Percentiles rank a stretch among this genome's conserved stretches.
phyloP scores from a whole-genome alignment of 2,113 vertebrate species.

The Anser brachyrhynchus region DNA sequence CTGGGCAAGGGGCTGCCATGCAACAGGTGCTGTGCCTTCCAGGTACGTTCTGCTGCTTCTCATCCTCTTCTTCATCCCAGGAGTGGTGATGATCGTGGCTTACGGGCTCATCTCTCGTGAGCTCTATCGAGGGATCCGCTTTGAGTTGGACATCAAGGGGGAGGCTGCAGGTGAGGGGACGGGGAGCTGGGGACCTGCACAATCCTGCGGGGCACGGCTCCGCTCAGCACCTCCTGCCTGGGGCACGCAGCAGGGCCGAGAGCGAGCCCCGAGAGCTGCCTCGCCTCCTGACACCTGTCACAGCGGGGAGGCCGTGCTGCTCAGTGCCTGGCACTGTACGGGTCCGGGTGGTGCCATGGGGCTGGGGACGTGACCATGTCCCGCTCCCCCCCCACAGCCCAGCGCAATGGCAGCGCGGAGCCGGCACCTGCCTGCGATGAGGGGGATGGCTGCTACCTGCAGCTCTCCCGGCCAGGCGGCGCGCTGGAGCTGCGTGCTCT shows the following conservation, averaged over 20 bases:
- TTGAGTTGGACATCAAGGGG: conserved; percentile 67
- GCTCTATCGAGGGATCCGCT: conserved; percentile 79
- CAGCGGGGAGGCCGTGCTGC: neutral
- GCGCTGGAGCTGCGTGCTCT: conserved; percentile 87
- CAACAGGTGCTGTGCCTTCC: fast-evolving
- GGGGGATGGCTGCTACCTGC: conserved; percentile 90
- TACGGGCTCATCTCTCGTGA: conserved; percentile 81
- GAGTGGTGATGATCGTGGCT: conserved; percentile 77
- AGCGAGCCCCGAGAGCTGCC: neutral
- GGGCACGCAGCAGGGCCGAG: neutral
- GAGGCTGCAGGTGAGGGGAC: conserved; percentile 30
- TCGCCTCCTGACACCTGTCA: neutral
- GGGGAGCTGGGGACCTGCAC: neutral
- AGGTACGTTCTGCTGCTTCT: conserved; percentile 80
- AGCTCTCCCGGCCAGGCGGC: conserved; percentile 75
- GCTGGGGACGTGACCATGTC: fast-evolving
- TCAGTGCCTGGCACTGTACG: neutral
- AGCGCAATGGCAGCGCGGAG: conserved; percentile 62
- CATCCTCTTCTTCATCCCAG: conserved; percentile 78
- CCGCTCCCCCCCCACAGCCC: conserved; percentile 47
- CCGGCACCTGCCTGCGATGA: conserved; percentile 72
- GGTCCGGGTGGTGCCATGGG: fast-evolving
- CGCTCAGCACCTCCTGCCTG: fast-evolving
- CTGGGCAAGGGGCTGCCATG: fast-evolving
- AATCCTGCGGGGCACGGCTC: neutral